Evolutionary conservation across 2,888 invertebrate genomes (phyloP), one percentile per base, ranked within the genome.

Genomic region (Stenurella melanura): DNA sequence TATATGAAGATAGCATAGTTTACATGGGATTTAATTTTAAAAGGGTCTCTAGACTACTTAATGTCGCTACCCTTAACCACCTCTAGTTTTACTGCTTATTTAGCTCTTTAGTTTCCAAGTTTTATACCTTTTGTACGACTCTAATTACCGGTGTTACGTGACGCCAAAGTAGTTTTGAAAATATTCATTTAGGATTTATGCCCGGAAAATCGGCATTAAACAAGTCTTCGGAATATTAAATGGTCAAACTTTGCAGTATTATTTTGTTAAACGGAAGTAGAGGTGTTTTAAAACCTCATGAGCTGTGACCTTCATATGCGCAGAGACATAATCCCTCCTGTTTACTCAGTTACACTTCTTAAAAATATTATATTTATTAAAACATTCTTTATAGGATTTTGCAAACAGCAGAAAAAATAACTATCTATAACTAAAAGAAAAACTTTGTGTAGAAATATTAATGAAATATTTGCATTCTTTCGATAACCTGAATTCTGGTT

Each of bases 1-100:
- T 74, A 63, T 50, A 74, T 68, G 30, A 50, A 61, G 74, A 74
- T 74, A 58, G 50, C 61, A 26, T 50, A 61, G 68, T 74, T 74
- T 74, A 74, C 74, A 38, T 34, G 63, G 60, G 74, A 74, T 74
- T 63, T 63, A 34, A 63, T 63, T 63, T 63, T 63, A 63, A 63
- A 63, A 63, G 63, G 63, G 63, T 63, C 63, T 63, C 34, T 17
- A 34, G 38, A 63, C 63, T 63, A 21, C 30, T 61, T 63, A 63
- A 38, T 38, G 50, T 50, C 50, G 50, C 50, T 50, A 50, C 50
- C 50, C 50, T 50, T 7, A 50, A 50, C 50, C 50, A n/a, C 50
- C 30, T 34, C 30, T 50, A 50, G 50, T n/a, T 50, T 50, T 50
- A 50, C 50, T 50, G 50, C 50, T 50, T 50, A 50, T 50, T 50